A percentile compares a stretch with the other conserved stretches of the same genome.
Evolutionary conservation across 2,797 vertebrate species (phyloP).

Genomic region (Vireo griseus): DNA sequence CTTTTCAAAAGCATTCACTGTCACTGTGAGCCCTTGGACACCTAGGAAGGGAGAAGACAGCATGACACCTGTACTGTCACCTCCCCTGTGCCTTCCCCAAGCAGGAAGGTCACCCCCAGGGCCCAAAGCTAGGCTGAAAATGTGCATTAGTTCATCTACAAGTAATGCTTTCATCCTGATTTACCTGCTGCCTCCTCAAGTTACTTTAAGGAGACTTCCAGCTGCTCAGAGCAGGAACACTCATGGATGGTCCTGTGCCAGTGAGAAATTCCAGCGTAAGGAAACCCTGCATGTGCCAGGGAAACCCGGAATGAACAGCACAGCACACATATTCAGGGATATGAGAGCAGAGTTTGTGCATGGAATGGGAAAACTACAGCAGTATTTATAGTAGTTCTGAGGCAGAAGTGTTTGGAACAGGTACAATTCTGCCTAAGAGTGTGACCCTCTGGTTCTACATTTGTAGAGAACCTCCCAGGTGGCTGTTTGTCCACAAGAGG

Average conservation of each 20-base stretch:
- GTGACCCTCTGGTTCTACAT: neutral
- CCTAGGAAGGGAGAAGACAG: neutral
- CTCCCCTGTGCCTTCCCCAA: fast-evolving
- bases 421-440: neutral
- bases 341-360: neutral
- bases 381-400: neutral
- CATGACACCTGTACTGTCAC: neutral
- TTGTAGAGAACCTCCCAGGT: neutral
- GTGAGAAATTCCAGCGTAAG: neutral
- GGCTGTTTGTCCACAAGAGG: fast-evolving
- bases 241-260: neutral
- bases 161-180: neutral
- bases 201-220: neutral
- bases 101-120: neutral
- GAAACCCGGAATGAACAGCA: neutral
- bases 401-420: neutral
- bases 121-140: neutral
- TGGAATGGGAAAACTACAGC: neutral
- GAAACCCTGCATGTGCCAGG: neutral
- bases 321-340: neutral
- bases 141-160: neutral
- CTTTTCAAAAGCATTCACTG: neutral
- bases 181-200: neutral
- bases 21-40: neutral
- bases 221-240: neutral